phyloP scores from a whole-genome alignment of 2,113 vertebrate genomes.

The Gobiocypris rarus region DNA sequence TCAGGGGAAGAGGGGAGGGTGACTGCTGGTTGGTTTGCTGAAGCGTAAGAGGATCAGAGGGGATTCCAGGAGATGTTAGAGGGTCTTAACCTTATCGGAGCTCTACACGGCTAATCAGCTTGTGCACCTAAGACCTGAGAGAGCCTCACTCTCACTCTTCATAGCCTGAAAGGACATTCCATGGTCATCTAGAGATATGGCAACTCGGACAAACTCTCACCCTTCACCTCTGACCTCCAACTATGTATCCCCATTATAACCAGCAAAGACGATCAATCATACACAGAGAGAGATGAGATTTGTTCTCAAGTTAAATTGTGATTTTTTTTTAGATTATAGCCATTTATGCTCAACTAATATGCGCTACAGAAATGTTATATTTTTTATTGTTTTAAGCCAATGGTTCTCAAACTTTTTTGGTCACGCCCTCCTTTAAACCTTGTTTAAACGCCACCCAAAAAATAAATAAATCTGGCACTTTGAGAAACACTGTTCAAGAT shows the following conservation, averaged over 20 bases:
- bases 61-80: conserved; percentile 23
- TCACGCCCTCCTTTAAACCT: no score
- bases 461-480: no score
- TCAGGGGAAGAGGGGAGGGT: not conserved
- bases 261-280: not conserved
- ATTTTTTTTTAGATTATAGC: no score
- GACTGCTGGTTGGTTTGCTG: conserved; percentile 3
- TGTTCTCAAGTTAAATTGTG: no score
- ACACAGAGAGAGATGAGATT: not conserved
- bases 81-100: conserved; percentile 4
- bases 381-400: no score
- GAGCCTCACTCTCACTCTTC: not conserved
- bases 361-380: no score
- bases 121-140: not conserved
- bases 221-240: conserved; percentile 23
- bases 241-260: conserved; percentile 9
- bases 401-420: no score
- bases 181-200: not conserved
- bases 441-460: no score
- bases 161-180: not conserved
- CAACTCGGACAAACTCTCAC: not conserved
- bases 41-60: conserved; percentile 23
- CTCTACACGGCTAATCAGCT: conserved; percentile 24
- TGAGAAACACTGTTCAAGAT: no score
- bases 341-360: no score